These are phyloP conservation scores for Drosophila serrata DNA, from an alignment of 1,140 invertebrate species.

Conservation along the genomic window DNA sequence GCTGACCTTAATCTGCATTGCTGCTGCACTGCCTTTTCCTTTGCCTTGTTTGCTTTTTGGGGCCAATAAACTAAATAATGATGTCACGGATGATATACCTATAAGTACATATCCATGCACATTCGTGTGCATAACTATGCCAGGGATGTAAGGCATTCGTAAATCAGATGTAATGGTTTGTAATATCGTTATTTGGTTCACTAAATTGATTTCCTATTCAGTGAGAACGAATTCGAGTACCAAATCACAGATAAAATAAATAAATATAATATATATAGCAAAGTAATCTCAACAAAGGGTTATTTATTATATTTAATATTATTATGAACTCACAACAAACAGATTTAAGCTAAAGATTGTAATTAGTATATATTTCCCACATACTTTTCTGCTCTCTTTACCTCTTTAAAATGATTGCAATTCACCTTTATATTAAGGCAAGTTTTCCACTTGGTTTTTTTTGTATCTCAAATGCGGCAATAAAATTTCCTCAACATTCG, in stretches of 20 bases:
- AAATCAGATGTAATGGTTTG: background rate
- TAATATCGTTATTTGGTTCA: background rate
- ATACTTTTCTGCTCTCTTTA: background rate
- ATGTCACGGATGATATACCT: constrained; percentile 42
- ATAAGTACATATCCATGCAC: background rate
- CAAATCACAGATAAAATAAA: background rate
- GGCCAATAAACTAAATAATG: constrained; percentile 55
- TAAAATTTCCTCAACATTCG: constrained; percentile 43
- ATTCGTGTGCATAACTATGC: background rate
- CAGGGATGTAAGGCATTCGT: background rate
- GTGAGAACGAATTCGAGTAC: background rate
- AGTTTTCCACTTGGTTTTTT: constrained; percentile 29
- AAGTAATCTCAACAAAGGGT: background rate
- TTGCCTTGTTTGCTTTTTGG: constrained; percentile 28
- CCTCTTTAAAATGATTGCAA: background rate
- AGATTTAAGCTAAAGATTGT: background rate
- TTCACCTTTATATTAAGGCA: constrained; percentile 29
- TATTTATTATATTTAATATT: background rate
- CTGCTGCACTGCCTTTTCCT: constrained; percentile 14
- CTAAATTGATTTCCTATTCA: background rate
- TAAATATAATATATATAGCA: background rate
- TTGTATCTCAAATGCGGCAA: constrained; percentile 40
- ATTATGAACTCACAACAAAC: background rate
- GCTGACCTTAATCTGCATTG: constrained; percentile 35
- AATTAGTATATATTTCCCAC: background rate